Evolutionary conservation across 2,888 invertebrate species (phyloP), one percentile per base, ranked within the genome.

Genomic region (Pemphredon lugubris): DNA sequence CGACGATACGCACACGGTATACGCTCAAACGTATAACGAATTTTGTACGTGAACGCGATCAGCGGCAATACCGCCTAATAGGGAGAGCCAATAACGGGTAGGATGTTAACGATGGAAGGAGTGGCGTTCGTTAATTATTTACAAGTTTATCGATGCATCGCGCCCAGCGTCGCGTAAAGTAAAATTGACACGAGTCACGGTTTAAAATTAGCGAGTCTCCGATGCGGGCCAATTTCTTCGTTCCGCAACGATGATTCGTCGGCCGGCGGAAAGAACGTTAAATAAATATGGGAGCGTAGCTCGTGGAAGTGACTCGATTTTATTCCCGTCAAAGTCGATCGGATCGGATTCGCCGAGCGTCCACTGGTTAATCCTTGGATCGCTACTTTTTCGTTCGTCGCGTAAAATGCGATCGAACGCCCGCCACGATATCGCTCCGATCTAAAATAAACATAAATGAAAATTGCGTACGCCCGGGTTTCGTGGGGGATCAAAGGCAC

Each of bases 121-220:
- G 69, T 51, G 60, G 67, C 75, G 73, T 80, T 84, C 81, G 76
- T 80, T 81, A 84, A 85, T 85, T 85, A 85, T 85, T 84, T 84
- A 84, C 84, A 77, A 76, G 81, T 82, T 84, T 82, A 83, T 75
- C 81, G 82, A 82, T 70, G 77, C 84, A 67, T 81, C 79, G 66
- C 69, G 53, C 64, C 72, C 72, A 67, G 40, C 63, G 60, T 48
- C 34, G 79, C 81, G 77, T 69, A 32, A 73, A 73, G 70, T 66
- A 79, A 81, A 81, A 81, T 81, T 75, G 81, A 77, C 70, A 45
- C 55, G 64, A 32, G 42, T 54, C 55, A 34, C 59, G 54, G 42
- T 51, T 54, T 55, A 68, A 80, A 79, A 79, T 79, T 70, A 75
- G 70, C 66, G 61, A 58, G 51, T 50, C 23, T 42, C 64, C 58